Base-by-base conservation (phyloP, 2,113 vertebrate genomes). In the Alexandromys fortis region DNA sequence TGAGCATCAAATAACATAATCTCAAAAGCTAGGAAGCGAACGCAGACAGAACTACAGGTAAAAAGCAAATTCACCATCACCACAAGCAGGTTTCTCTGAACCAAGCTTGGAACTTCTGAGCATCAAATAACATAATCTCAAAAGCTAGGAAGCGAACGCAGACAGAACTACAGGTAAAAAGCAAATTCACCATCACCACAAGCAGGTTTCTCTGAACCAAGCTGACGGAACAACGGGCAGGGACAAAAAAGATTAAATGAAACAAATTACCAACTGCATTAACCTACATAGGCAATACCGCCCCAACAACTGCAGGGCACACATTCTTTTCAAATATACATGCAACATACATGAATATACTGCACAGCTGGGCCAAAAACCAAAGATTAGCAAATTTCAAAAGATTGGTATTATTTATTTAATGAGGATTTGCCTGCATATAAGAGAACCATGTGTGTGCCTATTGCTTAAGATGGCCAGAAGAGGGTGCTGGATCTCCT, bases 381-480 rank as follows among this genome's bases (percentile, higher is more conserved):
- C 63, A 94, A 96, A 88, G 42, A n/a, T 47, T 58, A 72, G 86
- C 42, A 94, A 45, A 76, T 82, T 68, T 83, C 61, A 82, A 86
- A 68, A 86, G 5, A 52, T 26, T 6, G 12, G 16, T 67, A 73
- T 38, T 47, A 76, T 95, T 82, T 38, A 79, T 63, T 85, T 33
- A 65, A 47, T 65, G 58, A 7, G 2, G 11, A 28, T 47, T 67
- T 86, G 61, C 28, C 42, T 19, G 16, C 82, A 22, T 3, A 16
- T 33, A 35, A 22, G 42, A 21, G 63, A 30, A 35, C 3, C 16
- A 12, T 11, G 52, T 58, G 24, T 68, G 83, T 47, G 7, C 42
- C 83, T 33, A 45, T 1, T 68, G 17, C 19, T 33, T 47, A 21
- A 47, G 17, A 65, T 67, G 42, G 19, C 10, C 63, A 86, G 42